These are phyloP conservation scores for Hyperoplus lanceolatus DNA, from an alignment of 2,797 vertebrate species.

Conservation along the genomic window DNA sequence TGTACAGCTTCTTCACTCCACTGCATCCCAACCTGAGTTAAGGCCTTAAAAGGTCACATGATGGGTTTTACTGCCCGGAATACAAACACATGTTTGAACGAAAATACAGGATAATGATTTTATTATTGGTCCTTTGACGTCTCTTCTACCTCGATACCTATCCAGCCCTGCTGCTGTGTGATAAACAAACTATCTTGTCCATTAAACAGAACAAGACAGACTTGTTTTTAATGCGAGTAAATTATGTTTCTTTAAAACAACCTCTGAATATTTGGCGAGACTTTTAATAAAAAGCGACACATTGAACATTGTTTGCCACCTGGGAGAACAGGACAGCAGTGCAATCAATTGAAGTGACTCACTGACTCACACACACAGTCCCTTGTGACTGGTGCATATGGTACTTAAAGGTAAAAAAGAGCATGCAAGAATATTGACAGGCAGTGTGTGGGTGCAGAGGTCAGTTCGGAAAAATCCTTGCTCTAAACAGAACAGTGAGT, in stretches of 20 bases:
- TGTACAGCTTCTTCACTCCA: no score
- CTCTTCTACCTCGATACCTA: no score
- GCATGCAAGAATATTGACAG: neutral
- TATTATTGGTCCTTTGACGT: no score
- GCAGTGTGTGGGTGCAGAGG: constrained; percentile 13
- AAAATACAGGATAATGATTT: no score
- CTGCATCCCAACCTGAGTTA: no score
- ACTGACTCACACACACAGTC: constrained; percentile 28
- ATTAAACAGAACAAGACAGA: neutral
- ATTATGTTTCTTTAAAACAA: neutral
- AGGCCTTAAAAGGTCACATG: no score
- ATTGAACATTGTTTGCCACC: constrained; percentile 12
- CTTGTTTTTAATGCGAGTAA: neutral
- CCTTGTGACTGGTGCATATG: neutral
- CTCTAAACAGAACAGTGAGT: neutral
- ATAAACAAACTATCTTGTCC: neutral
- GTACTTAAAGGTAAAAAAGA: constrained; percentile 2
- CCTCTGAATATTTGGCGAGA: constrained; percentile 5
- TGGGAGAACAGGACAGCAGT: constrained; percentile 21
- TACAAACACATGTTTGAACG: no score
- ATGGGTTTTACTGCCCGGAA: no score
- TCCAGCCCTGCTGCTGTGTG: no score
- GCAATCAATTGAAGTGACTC: constrained; percentile 9
- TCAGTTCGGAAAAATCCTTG: neutral
- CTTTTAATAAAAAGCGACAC: neutral